Evolutionary conservation across 2,797 vertebrate species (phyloP), one percentile per base, ranked within the genome.

Genomic region (Thaleichthys pacificus): DNA sequence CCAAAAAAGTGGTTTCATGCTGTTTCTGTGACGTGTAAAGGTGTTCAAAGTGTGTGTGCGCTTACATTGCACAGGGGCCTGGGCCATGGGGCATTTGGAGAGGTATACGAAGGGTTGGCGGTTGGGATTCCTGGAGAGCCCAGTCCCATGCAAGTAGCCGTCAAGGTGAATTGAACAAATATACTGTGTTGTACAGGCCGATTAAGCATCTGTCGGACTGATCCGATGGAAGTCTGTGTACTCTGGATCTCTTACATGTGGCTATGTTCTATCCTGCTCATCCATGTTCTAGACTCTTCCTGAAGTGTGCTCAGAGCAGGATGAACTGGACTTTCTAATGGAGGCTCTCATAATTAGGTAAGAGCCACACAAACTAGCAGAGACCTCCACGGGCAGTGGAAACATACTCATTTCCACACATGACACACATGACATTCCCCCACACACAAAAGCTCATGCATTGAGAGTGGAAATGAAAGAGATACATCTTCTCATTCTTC

Each of bases 261-360:
- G 15, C 12, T 38, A 4, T 63, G 22, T 26, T 65, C 60, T 62
- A 4, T 38, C 60, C 32, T n/a, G 24, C 15, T 67, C 49, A 4
- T 51, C 22, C 14, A 9, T 69, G 30, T 69, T 57, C 19, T 61
- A 99, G 98, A 99, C 98, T 0, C 94, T 99, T 77, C 98, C 98
- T 0, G 98, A 99, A 84, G 96, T 99, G 73, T 99, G 97, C 84
- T 99, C 98, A 0, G 98, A 99, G 82, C 98, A 99, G 85, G 97
- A 99, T 61, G 97, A 99, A 70, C 77, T 99, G 63, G 98, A 99
- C 84, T 99, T 99, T 87, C 95, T 99, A 70, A 99, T 99, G 98
- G 97, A 99, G 91, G 97, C 98, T 70, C 91, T 99, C 26, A 99
- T 99, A 77, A 99, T 99, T 90, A 99, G 98, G 98, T 99, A 82